phyloP scores from a whole-genome alignment of 2,113 vertebrate genomes.

The Larimichthys crocea region DNA sequence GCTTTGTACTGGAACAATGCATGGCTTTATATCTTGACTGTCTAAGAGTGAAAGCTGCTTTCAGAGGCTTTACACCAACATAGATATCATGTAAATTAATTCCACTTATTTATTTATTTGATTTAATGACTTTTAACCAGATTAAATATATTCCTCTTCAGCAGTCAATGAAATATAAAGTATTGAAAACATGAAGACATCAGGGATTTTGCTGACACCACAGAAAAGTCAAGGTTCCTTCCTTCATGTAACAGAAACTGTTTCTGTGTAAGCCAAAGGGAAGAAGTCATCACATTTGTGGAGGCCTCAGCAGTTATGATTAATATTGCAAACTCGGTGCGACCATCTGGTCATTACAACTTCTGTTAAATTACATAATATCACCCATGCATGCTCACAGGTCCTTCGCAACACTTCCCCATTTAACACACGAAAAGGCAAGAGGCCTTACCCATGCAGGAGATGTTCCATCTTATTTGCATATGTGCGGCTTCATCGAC shows the following conservation, averaged over 20 bases:
- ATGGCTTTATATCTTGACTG: constrained; percentile 31
- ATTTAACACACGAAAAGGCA: constrained; percentile 12
- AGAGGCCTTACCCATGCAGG: constrained; percentile 1
- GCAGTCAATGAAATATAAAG: background rate
- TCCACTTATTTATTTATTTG: no score
- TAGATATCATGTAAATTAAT: background rate
- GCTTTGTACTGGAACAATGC: constrained; percentile 69
- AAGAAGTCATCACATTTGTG: constrained; percentile 38
- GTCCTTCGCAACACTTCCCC: constrained; percentile 46
- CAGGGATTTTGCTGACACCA: constrained; percentile 56
- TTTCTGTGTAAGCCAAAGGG: constrained; percentile 22
- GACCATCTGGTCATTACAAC: constrained; percentile 45
- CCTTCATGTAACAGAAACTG: constrained; percentile 14
- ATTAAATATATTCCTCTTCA: background rate
- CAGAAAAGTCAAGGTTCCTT: constrained; percentile 48
- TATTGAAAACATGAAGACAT: constrained; percentile 14
- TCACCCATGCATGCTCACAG: constrained; percentile 7
- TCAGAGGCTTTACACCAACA: constrained; percentile 9
- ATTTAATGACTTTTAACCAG: background rate
- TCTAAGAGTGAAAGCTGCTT: constrained; percentile 39
- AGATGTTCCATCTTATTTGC: background rate
- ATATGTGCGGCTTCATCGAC: background rate
- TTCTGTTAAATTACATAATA: constrained; percentile 55
- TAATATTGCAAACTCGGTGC: constrained; percentile 21
- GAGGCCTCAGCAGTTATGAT: constrained; percentile 57